phyloP scores from a whole-genome alignment of 2,888 invertebrate genomes.

The Cephus rjabovi region DNA sequence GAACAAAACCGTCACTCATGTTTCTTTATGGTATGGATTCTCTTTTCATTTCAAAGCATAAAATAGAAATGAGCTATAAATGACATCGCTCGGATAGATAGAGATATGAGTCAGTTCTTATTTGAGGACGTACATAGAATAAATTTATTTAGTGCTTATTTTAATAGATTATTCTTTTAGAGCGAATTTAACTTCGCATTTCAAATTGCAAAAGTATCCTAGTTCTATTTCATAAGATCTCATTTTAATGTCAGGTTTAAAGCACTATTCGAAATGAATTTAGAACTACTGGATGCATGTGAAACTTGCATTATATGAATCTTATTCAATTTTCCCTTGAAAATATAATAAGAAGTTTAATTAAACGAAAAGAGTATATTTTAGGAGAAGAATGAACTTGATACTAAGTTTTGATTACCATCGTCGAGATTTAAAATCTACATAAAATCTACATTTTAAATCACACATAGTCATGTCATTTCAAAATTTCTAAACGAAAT shows the following conservation, averaged over 20 bases:
- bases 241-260: neutral
- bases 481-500: neutral
- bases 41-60: neutral
- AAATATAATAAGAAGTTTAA: neutral
- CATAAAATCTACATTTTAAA: too few relatives aligned
- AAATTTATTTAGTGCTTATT: neutral
- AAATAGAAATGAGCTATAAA: neutral
- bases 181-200: neutral
- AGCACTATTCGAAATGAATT: neutral
- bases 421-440: neutral
- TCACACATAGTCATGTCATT: neutral
- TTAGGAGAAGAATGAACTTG: neutral
- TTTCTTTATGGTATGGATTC: neutral
- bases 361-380: neutral
- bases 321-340: too few relatives aligned
- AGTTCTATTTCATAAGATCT: neutral
- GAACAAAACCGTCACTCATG: neutral
- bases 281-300: neutral
- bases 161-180: neutral
- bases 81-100: neutral
- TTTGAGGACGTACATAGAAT: neutral
- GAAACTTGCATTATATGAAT: neutral
- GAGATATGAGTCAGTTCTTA: neutral
- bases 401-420: neutral
- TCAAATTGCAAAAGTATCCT: neutral